A percentile compares a stretch with the other conserved stretches of the same genome.
phyloP scores from a whole-genome alignment of 2,888 invertebrate genomes.

The Pogonocherus hispidulus region DNA sequence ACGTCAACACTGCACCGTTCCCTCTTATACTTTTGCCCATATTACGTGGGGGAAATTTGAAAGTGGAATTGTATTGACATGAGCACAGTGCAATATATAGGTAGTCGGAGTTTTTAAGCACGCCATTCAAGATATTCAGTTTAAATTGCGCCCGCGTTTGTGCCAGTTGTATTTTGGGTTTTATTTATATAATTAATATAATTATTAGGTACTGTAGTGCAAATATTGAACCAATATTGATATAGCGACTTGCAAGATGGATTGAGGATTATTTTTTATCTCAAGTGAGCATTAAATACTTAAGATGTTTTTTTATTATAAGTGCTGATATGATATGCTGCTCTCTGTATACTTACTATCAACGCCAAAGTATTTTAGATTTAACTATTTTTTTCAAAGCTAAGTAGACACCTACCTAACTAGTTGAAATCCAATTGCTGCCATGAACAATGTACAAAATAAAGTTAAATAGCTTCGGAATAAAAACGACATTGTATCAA shows the following conservation, averaged over 20 bases:
- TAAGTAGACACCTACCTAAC: no score
- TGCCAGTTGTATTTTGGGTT: slow-evolving; percentile 35
- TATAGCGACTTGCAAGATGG: not conserved
- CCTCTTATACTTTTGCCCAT: slow-evolving; percentile 11
- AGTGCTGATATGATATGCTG: no score
- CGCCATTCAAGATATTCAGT: slow-evolving; percentile 55
- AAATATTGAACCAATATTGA: not conserved
- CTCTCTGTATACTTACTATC: no score
- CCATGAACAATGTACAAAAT: no score
- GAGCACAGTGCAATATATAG: slow-evolving; percentile 40
- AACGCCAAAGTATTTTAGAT: no score
- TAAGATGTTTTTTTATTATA: not conserved
- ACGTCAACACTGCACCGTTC: slow-evolving; percentile 24
- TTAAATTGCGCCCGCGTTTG: slow-evolving; percentile 56
- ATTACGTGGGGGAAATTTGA: slow-evolving; percentile 42
- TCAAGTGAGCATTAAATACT: not conserved
- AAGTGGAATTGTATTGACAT: slow-evolving; percentile 43
- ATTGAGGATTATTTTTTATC: slow-evolving; percentile 2
- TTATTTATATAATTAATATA: no score
- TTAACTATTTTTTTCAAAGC: no score
- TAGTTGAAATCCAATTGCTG: no score
- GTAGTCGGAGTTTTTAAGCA: slow-evolving; percentile 54
- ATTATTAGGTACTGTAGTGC: not conserved
- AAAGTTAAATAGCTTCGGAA: no score
- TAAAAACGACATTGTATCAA: not conserved